Evolutionary conservation across 2,113 vertebrate genomes (phyloP).

Genomic region (Anguilla rostrata): DNA sequence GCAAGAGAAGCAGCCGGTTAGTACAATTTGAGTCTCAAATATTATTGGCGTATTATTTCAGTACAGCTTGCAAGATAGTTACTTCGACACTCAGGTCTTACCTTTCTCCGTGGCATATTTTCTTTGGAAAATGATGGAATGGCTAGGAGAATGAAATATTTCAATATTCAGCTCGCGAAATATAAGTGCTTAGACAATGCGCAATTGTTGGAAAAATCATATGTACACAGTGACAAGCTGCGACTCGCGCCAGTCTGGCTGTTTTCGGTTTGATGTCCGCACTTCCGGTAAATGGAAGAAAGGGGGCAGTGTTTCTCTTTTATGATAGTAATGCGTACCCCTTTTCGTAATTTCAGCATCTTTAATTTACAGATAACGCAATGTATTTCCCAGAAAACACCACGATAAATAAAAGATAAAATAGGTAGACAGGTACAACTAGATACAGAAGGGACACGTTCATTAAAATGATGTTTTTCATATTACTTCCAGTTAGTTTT

Average conservation of each 20-base stretch:
- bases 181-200: neutral
- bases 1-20: neutral
- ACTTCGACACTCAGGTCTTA: slow-evolving; percentile 29
- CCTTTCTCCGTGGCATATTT: slow-evolving; percentile 51
- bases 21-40: neutral
- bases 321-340: neutral
- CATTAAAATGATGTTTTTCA: no score
- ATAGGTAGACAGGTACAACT: no score
- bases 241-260: slow-evolving; percentile 27
- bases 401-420: no score
- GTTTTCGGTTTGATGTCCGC: slow-evolving; percentile 8
- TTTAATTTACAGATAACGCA: no score
- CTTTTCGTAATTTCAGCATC: neutral
- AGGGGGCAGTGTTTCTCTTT: slow-evolving; percentile 1
- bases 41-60: slow-evolving; percentile 19
- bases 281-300: slow-evolving; percentile 16
- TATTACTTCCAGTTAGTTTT: no score
- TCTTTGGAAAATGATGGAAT: neutral
- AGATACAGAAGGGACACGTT: no score
- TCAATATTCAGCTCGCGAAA: neutral
- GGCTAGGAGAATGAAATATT: neutral
- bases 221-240: slow-evolving; percentile 11
- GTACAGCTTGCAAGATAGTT: neutral
- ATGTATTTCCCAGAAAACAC: no score
- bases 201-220: neutral